Conservation (phyloP, 2,113 vertebrate genomes). For the Hypocryptadius cinnamomeus region DNA sequence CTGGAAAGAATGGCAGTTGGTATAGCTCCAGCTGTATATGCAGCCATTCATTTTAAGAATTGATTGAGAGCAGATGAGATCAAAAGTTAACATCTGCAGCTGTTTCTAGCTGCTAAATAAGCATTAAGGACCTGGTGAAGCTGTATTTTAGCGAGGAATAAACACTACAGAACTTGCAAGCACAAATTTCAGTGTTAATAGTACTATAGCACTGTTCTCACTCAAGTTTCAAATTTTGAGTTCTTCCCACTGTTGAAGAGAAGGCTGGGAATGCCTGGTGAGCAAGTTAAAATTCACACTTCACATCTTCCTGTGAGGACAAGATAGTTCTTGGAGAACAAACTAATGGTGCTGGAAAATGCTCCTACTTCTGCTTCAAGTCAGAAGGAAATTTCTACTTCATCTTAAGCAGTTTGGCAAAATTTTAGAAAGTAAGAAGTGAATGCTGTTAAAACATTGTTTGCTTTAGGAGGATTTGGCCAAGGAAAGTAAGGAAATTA, state of each 20-base stretch:
- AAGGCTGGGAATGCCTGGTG: background rate
- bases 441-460: background rate
- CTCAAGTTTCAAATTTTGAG: background rate
- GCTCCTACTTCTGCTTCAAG: background rate
- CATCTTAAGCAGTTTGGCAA: background rate
- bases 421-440: background rate
- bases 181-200: background rate
- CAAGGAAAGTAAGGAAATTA: background rate
- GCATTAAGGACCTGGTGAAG: background rate
- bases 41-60: background rate
- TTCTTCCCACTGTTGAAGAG: background rate
- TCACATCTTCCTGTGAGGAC: background rate
- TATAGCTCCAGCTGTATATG: background rate
- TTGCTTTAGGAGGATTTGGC: conserved; percentile 16
- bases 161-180: background rate
- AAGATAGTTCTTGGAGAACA: background rate
- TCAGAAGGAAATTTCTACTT: background rate
- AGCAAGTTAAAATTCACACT: background rate
- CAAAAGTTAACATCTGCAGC: conserved; percentile 36
- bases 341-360: background rate
- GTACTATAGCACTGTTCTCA: background rate
- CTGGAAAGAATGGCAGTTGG: background rate
- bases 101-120: conserved; percentile 25
- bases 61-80: conserved; percentile 48
- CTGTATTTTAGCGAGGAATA: background rate